Evolutionary conservation across 2,797 vertebrate species (phyloP).

Genomic region (Chelidonichthys spinosus): DNA sequence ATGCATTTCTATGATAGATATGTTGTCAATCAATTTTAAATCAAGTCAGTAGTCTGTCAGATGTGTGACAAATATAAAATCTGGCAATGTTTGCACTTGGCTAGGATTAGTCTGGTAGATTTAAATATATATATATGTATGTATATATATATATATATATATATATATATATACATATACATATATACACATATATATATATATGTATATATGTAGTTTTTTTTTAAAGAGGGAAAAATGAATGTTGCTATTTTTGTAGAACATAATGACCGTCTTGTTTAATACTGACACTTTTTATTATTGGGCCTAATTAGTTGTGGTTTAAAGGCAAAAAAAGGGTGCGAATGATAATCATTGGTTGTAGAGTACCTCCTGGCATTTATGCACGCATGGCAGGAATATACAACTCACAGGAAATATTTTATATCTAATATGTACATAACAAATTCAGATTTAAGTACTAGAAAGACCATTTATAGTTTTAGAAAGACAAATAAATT

Average conservation of each 20-base stretch:
- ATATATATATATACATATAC: no score
- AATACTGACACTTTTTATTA: conserved; percentile 73
- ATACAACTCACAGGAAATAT: conserved; percentile 68
- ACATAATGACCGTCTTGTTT: conserved; percentile 71
- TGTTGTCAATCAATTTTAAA: conserved; percentile 70
- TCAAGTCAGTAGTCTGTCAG: conserved; percentile 86
- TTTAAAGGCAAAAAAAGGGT: conserved; percentile 61
- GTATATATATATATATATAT: not conserved
- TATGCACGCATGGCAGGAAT: conserved; percentile 71
- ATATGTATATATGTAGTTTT: no score
- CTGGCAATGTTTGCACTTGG: conserved; percentile 93
- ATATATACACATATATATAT: not conserved
- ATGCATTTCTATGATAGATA: conserved; percentile 72
- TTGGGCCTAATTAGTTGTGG: conserved; percentile 60
- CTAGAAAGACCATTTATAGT: conserved; percentile 60
- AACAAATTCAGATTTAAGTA: conserved; percentile 60
- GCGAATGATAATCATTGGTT: conserved; percentile 75
- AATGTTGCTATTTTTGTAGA: conserved; percentile 86
- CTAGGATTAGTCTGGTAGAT: conserved; percentile 89
- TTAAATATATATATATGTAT: conserved; percentile 60
- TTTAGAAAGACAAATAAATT: conserved; percentile 61
- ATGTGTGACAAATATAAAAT: conserved; percentile 83
- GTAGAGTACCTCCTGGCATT: conserved; percentile 74
- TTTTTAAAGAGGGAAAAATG: conserved; percentile 42
- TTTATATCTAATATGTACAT: conserved; percentile 72